These are phyloP conservation scores for Drosophila repleta DNA, from an alignment of 1,140 invertebrate species.

Conservation along the genomic window DNA sequence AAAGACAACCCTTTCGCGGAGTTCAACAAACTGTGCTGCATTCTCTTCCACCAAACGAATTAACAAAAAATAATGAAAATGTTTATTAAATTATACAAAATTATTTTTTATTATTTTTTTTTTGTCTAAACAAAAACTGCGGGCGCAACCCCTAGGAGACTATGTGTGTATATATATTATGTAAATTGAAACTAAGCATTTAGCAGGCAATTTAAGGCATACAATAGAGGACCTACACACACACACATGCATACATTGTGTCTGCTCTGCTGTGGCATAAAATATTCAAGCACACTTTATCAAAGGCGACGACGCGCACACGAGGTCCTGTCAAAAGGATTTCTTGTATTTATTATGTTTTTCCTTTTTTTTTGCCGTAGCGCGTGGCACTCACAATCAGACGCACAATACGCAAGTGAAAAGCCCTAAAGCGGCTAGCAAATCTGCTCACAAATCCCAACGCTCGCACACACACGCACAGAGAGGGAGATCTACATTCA, in stretches of 20 bases:
- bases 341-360: constrained; percentile 15
- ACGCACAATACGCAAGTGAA: constrained; percentile 37
- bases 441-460: constrained; percentile 47
- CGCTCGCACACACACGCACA: constrained; percentile 12
- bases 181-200: constrained; percentile 71
- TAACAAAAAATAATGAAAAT: constrained; percentile 12
- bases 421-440: constrained; percentile 28
- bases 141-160: constrained; percentile 55
- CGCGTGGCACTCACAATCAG: constrained; percentile 65
- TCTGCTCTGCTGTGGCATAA: constrained; percentile 32
- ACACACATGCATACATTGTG: constrained; percentile 20
- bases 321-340: constrained; percentile 52
- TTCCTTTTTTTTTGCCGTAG: constrained; percentile 43
- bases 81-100: constrained; percentile 49
- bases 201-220: constrained; percentile 50
- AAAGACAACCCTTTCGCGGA: not conserved
- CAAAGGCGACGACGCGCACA: constrained; percentile 68
- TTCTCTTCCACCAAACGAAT: not conserved
- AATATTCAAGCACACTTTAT: constrained; percentile 66
- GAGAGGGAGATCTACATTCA: not conserved
- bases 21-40: constrained; percentile 9
- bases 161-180: constrained; percentile 46
- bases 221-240: constrained; percentile 29
- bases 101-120: constrained; percentile 16
- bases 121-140: constrained; percentile 45